These are phyloP conservation scores for Sarcophaga variegata DNA, from an alignment of 2,888 invertebrate genomes.

Conservation along the genomic window DNA sequence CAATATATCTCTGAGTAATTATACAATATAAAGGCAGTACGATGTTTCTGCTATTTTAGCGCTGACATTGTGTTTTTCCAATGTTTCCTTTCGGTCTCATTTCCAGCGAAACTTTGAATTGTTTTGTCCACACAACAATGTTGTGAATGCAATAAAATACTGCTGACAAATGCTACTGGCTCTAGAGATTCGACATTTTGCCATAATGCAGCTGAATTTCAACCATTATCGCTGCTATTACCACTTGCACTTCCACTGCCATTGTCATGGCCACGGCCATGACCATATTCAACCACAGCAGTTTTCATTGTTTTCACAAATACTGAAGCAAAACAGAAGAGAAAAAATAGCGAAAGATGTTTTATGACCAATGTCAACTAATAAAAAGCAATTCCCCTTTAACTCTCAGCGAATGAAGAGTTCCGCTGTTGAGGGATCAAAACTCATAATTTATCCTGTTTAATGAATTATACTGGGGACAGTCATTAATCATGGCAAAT, in stretches of 20 bases:
- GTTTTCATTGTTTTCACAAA: too few relatives aligned
- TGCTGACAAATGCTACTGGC: conserved; percentile 27
- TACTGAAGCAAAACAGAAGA: background rate
- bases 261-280: background rate
- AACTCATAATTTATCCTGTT: too few relatives aligned
- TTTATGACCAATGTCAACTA: conserved; percentile 28
- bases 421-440: too few relatives aligned
- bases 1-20: background rate
- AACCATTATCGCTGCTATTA: background rate
- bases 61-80: background rate
- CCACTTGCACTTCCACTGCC: background rate
- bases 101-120: conserved; percentile 6
- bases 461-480: conserved; percentile 7
- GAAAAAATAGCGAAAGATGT: conserved; percentile 9
- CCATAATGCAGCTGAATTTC: conserved; percentile 48
- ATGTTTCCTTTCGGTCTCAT: background rate
- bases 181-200: conserved; percentile 41
- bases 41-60: background rate
- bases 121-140: conserved; percentile 17
- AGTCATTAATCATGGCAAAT: conserved; percentile 29
- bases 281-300: background rate
- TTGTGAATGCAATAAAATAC: background rate
- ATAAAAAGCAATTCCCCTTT: conserved; percentile 40
- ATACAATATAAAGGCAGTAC: background rate
- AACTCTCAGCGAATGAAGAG: background rate